Percentiles rank a stretch among this genome's conserved stretches.
These are phyloP conservation scores for Miltochrista miniata DNA, from an alignment of 2,888 invertebrate species.

Conservation along the genomic window DNA sequence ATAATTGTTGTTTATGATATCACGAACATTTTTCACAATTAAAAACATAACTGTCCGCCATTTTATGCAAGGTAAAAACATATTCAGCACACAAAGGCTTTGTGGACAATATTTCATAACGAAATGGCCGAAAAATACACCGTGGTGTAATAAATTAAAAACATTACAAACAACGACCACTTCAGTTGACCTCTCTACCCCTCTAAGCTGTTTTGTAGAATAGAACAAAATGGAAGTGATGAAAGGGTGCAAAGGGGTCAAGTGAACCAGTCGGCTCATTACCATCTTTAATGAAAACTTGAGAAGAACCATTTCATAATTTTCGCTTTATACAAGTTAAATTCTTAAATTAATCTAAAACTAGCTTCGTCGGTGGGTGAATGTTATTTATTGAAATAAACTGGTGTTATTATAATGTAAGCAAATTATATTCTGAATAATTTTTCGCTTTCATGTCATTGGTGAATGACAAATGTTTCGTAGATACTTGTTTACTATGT, in stretches of 20 bases:
- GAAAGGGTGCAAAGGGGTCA: conserved; percentile 32
- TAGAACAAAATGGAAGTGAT: conserved; percentile 11
- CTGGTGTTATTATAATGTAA: conserved; percentile 23
- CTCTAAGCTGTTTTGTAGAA: conserved; percentile 14
- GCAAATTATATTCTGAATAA: conserved; percentile 24
- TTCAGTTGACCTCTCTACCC: conserved; percentile 21
- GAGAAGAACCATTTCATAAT: conserved; percentile 53
- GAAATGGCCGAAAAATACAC: conserved; percentile 52
- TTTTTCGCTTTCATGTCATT: conserved; percentile 28
- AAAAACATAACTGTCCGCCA: conserved; percentile 27
- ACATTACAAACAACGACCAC: conserved; percentile 44
- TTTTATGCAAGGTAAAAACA: conserved; percentile 37
- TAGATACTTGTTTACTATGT: conserved; percentile 24
- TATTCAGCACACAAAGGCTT: conserved; percentile 42
- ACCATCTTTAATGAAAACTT: conserved; percentile 46
- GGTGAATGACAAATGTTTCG: conserved; percentile 16
- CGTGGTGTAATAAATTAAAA: conserved; percentile 55
- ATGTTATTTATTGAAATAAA: conserved; percentile 28
- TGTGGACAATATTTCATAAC: conserved; percentile 48
- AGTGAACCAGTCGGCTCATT: conserved; percentile 32
- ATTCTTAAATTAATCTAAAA: conserved; percentile 28
- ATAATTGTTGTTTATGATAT: conserved; percentile 25
- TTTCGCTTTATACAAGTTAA: conserved; percentile 37
- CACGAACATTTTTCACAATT: conserved; percentile 33
- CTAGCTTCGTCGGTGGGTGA: conserved; percentile 23